phyloP scores from a whole-genome alignment of 2,113 vertebrate genomes.

The Passerina amoena region DNA sequence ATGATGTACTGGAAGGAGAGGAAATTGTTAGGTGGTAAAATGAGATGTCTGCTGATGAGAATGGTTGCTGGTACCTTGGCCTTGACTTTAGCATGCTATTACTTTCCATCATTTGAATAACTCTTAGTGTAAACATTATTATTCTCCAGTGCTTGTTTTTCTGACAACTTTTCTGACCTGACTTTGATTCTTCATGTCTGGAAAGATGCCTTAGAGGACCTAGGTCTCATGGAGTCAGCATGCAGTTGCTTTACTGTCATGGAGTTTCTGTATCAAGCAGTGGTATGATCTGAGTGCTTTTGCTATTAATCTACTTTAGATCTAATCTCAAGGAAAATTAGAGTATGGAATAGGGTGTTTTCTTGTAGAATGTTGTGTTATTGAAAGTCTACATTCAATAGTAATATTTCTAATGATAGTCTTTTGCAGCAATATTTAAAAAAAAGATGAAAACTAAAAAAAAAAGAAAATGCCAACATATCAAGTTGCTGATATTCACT shows the following conservation, averaged over 20 bases:
- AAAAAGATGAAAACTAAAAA: background rate
- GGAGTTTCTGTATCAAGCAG: background rate
- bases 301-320: background rate
- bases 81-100: background rate
- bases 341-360: background rate
- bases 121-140: background rate
- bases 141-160: background rate
- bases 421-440: background rate
- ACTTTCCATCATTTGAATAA: background rate
- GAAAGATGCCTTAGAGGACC: background rate
- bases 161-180: background rate
- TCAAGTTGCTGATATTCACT: background rate
- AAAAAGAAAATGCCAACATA: background rate
- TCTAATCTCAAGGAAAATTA: background rate
- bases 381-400: background rate
- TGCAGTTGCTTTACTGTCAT: background rate
- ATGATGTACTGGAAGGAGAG: background rate
- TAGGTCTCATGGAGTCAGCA: background rate
- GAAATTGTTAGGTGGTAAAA: background rate
- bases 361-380: background rate
- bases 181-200: background rate
- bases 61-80: background rate
- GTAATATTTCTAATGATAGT: background rate
- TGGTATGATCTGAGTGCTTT: background rate
- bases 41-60: background rate